phyloP scores from a whole-genome alignment of 1,140 invertebrate genomes.

The Agraylea sexmaculata region DNA sequence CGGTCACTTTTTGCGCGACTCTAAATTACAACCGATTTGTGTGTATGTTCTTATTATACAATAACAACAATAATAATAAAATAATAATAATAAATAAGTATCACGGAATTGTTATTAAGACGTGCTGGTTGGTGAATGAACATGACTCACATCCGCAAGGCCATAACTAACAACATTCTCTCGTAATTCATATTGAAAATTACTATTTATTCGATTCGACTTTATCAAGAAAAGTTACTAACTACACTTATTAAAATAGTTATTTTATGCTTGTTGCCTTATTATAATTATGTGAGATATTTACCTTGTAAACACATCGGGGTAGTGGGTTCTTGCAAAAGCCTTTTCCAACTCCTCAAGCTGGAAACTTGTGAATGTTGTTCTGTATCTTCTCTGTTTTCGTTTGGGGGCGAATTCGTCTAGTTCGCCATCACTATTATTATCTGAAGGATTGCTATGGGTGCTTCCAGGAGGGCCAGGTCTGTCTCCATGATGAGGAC shows the following conservation, averaged over 20 bases:
- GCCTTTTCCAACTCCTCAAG: slow-evolving; percentile 95
- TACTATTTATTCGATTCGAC: neutral
- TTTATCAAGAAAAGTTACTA: slow-evolving; percentile 4
- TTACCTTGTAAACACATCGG: slow-evolving; percentile 95
- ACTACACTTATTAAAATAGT: neutral
- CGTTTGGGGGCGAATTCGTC: slow-evolving; percentile 79
- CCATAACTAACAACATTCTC: too few species aligned
- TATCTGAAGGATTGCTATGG: slow-evolving; percentile 46
- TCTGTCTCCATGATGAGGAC: slow-evolving; percentile 25
- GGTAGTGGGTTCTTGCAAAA: slow-evolving; percentile 94
- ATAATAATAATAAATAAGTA: too few species aligned
- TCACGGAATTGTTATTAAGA: too few species aligned
- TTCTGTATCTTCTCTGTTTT: slow-evolving; percentile 84
- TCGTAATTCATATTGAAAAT: too few species aligned
- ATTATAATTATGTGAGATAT: slow-evolving; percentile 23
- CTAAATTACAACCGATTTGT: too few species aligned
- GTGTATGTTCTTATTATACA: too few species aligned
- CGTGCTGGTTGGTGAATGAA: too few species aligned
- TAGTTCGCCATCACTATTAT: slow-evolving; percentile 61
- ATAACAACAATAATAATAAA: too few species aligned
- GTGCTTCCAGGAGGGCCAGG: slow-evolving; percentile 33
- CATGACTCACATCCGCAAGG: too few species aligned
- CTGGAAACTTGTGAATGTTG: slow-evolving; percentile 91
- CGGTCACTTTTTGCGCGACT: too few species aligned
- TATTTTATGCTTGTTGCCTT: neutral